Evolutionary conservation across 1,140 invertebrate genomes (phyloP).

Genomic region (Heliconius nattereri): DNA sequence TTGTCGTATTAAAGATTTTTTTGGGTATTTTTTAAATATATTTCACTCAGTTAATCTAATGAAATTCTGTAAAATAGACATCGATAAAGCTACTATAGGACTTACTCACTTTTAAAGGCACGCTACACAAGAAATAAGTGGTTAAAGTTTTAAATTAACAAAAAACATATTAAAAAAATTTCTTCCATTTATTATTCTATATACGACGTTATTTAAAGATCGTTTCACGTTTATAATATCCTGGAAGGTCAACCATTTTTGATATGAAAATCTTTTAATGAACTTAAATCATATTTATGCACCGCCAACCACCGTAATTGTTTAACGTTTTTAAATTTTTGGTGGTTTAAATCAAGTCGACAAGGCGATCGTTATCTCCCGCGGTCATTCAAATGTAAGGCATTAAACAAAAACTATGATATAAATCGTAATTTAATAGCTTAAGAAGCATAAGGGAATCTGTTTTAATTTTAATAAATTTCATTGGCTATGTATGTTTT

Average conservation of each 20-base stretch:
- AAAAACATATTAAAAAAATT: too few relatives aligned
- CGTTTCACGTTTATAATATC: background rate
- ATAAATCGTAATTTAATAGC: constrained; percentile 39
- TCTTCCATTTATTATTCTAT: background rate
- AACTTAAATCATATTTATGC: constrained; percentile 18
- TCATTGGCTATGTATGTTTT: background rate
- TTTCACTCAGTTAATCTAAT: too few relatives aligned
- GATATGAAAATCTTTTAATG: background rate
- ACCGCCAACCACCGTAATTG: constrained; percentile 31
- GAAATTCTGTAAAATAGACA: too few relatives aligned
- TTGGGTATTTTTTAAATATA: too few relatives aligned
- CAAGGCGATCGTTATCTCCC: constrained; percentile 37
- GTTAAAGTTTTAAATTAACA: too few relatives aligned
- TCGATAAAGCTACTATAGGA: too few relatives aligned
- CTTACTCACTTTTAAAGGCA: too few relatives aligned
- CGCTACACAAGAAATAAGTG: too few relatives aligned
- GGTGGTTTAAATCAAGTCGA: constrained; percentile 38
- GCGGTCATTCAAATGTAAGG: constrained; percentile 38
- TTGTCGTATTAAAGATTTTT: too few relatives aligned
- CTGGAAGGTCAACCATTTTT: background rate
- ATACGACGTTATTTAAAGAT: background rate
- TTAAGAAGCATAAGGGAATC: constrained; percentile 22
- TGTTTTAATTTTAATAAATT: constrained; percentile 25
- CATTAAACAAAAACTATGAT: constrained; percentile 39
- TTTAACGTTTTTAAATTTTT: constrained; percentile 31